Percentiles rank a stretch among this genome's conserved stretches.
Conservation (phyloP, 2,797 vertebrate genomes). For the Chiropotes sagulatus region DNA sequence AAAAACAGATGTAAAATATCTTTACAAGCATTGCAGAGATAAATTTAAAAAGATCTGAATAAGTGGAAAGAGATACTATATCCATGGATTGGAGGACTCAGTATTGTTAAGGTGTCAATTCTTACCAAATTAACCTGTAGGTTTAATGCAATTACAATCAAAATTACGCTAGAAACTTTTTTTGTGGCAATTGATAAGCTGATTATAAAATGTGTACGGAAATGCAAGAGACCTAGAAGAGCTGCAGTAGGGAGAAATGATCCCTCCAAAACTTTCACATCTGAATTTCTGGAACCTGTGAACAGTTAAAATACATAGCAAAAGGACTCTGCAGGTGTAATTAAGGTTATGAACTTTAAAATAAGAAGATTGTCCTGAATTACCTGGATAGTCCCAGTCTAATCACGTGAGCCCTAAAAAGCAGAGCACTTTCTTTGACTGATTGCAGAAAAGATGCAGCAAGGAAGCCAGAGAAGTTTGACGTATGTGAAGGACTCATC, state of each 20-base stretch:
- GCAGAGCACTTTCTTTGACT: background rate
- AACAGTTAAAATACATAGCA: background rate
- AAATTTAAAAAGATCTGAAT: background rate
- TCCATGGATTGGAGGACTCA: background rate
- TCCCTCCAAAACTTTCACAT: background rate
- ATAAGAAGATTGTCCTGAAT: background rate
- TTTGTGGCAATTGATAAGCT: background rate
- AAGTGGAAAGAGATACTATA: background rate
- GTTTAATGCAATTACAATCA: background rate
- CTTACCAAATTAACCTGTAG: background rate
- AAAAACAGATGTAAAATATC: background rate
- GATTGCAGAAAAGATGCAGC: background rate
- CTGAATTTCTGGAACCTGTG: background rate
- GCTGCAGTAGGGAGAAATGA: background rate
- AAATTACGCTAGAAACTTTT: background rate
- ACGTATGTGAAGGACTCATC: background rate
- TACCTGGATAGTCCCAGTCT: background rate
- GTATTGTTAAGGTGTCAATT: background rate
- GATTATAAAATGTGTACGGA: background rate
- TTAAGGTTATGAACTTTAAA: background rate
- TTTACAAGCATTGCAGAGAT: background rate
- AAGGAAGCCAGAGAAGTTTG: background rate
- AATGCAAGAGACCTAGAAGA: background rate
- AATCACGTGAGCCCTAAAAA: background rate
- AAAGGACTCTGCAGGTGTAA: background rate